Base-by-base conservation (phyloP, 2,113 vertebrate species). In the Taxidea taxus region DNA sequence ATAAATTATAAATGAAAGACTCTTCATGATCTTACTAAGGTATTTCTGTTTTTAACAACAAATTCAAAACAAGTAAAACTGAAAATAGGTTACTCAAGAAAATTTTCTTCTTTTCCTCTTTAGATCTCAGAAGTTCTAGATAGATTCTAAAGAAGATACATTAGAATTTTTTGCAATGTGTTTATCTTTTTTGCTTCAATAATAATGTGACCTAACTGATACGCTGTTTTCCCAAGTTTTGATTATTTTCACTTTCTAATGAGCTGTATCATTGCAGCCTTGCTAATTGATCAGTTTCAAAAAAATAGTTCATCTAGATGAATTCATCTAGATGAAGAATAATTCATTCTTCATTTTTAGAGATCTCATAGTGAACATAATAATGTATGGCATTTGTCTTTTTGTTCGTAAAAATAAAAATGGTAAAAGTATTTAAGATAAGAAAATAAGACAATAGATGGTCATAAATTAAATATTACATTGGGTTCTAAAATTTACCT, bases 241-340 rank as follows among this genome's bases (percentile, higher is more conserved):
- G 8, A 39, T 18, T 10, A 96, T 96, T 97, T 97, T 96, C 56
- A 90, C 70, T 97, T 83, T 90, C 37, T 96, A 95, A 96, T 0
- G 4, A 98, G 56, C 75, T 97, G 84, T 70, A 91, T 97, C 98
- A 81, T 98, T 98, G 64, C 66, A 97, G 39, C 96, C 44, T 44
- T 96, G 60, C 97, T 98, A 97, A 86, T 58, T 75, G 92, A 49
- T 98, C 56, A 96, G 31, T 75, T 97, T 27, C 49, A 96, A 96
- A 75, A 42, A 44, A 97, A 70, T 97, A 90, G 98, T 97, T 98
- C 88, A 97, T 98, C 66, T 98, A 39, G n/a, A n/a, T n/a, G n/a
- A n/a, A n/a, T n/a, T n/a, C n/a, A n/a, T n/a, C n/a, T n/a, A n/a
- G n/a, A n/a, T n/a, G n/a, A n/a, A n/a, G n/a, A n/a, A n/a, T n/a